Evolutionary conservation across 2,888 invertebrate species (phyloP), one percentile per base, ranked within the genome.

Genomic region (Macropis europaea): DNA sequence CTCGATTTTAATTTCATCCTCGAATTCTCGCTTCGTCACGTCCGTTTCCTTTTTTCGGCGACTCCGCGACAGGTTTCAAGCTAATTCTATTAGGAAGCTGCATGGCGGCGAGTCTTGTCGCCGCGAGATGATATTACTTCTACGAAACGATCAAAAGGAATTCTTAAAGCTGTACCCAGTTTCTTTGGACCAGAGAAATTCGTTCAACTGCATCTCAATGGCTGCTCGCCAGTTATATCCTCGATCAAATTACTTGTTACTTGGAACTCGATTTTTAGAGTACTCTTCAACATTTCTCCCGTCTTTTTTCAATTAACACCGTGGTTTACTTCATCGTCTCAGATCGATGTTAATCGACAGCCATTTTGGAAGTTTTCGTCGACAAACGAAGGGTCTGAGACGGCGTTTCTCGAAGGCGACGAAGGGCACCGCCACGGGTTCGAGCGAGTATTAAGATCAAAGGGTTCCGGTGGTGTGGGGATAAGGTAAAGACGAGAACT

Each of bases 401-500:
- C 22, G 48, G 53, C n/a, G 3, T 22, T 38, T 32, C 15, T 22
- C 17, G 3, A 22, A 15, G 22, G 17, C 32, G 52, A 71, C 43
- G 50, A 68, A 61, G 59, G 40, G 19, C 43, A 47, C 24, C 13
- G 26, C 6, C 32, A n/a, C 26, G 34, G 38, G 17, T 22, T 6
- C 28, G 42, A 42, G 36, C 56, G 61, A 54, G 62, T 57, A 59
- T 81, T 40, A 72, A 71, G 68, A 67, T 77, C 73, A 79, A 76
- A 76, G 78, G 40, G 74, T 64, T 7, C n/a, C 13, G n/a, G 3
- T n/a, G n/a, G n/a, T n/a, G 2, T 53, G 68, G 70, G 66, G 74
- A 77, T 64, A 73, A 75, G 76, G 56, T 64, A 72, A 74, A 67
- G 73, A 73, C 66, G 66, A 53, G 60, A 74, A 84, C 77, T 83